These are phyloP conservation scores for Drosophila quadrilineata DNA, from an alignment of 1,140 invertebrate species.

Conservation along the genomic window DNA sequence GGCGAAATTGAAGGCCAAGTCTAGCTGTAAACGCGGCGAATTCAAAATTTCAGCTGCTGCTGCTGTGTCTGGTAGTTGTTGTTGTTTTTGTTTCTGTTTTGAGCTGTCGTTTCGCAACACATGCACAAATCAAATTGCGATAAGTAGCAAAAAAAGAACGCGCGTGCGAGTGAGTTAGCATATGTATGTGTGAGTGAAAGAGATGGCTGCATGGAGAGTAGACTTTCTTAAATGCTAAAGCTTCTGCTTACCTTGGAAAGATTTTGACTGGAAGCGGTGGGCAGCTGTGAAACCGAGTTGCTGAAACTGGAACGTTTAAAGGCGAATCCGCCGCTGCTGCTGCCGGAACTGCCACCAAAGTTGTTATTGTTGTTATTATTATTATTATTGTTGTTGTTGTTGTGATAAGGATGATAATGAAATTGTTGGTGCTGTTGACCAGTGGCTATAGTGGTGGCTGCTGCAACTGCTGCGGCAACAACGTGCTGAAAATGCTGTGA, in stretches of 20 bases:
- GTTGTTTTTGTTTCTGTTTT: conserved; percentile 11
- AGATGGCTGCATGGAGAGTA: background rate
- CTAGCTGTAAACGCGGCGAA: background rate
- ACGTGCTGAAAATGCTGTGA: conserved; percentile 67
- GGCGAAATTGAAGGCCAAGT: conserved; percentile 39
- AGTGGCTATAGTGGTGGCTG: conserved; percentile 63
- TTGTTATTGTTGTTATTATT: conserved; percentile 36
- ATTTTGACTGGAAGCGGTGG: conserved; percentile 39
- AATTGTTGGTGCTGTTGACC: conserved; percentile 58
- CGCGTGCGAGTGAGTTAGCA: background rate
- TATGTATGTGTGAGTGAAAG: background rate
- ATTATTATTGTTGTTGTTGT: background rate
- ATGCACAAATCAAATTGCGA: background rate
- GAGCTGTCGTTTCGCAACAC: no score
- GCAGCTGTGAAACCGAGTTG: conserved; percentile 49
- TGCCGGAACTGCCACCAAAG: conserved; percentile 44
- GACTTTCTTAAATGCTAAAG: conserved; percentile 29
- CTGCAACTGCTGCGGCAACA: conserved; percentile 63
- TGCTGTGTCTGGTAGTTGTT: background rate
- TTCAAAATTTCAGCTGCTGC: no score
- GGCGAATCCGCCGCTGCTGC: conserved; percentile 25
- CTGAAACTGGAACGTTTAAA: conserved; percentile 60
- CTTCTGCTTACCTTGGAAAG: conserved; percentile 63
- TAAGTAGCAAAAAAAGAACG: background rate
- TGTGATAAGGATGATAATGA: conserved; percentile 19